These are phyloP conservation scores for Odocoileus virginianus DNA, from an alignment of 2,113 vertebrate genomes.

Conservation along the genomic window DNA sequence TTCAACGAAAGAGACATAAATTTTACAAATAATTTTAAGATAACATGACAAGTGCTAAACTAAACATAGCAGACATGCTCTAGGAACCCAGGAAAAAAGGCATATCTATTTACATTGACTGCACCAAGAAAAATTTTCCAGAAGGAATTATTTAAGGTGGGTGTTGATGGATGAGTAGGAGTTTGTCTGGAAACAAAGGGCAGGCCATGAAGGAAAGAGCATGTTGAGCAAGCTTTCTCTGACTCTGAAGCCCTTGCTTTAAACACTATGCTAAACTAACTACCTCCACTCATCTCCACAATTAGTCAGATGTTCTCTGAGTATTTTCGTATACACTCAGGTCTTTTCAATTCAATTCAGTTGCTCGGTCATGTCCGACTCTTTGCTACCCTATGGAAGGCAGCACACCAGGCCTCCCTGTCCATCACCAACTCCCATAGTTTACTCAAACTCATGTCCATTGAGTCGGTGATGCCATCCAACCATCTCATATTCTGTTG, in stretches of 20 bases:
- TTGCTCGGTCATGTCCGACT: background rate
- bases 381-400: background rate
- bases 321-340: background rate
- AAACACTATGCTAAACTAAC: background rate
- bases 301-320: background rate
- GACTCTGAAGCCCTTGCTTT: background rate
- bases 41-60: background rate
- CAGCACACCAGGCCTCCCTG: background rate
- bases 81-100: background rate
- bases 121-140: background rate
- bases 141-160: slow-evolving; percentile 28
- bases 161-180: slow-evolving; percentile 36
- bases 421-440: background rate
- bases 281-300: background rate
- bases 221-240: background rate
- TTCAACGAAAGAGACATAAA: background rate
- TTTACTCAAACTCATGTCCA: background rate
- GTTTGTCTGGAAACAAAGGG: slow-evolving; percentile 41
- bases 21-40: background rate
- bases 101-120: background rate
- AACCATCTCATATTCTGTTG: background rate
- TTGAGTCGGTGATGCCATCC: background rate
- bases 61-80: background rate
- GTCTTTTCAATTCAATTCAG: background rate
- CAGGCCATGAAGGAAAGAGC: background rate